These are phyloP conservation scores for Macquaria australasica DNA, from an alignment of 2,113 vertebrate species.

Conservation along the genomic window DNA sequence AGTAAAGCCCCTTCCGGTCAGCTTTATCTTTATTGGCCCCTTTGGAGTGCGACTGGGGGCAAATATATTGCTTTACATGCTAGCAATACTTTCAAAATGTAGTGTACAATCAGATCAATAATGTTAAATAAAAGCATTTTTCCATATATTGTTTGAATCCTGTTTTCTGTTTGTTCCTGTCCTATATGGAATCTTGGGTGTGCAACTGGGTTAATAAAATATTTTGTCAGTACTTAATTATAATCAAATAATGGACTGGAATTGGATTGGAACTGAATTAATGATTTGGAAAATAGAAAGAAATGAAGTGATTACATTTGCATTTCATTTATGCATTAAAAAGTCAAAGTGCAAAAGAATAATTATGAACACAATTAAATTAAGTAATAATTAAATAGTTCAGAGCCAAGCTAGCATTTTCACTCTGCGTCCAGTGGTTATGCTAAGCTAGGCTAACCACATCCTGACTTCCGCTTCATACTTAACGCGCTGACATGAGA, in stretches of 20 bases:
- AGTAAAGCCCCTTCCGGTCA: not conserved
- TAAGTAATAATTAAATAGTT: too few species aligned
- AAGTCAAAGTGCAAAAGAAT: not conserved
- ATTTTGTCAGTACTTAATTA: not conserved
- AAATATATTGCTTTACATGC: conserved; percentile 1
- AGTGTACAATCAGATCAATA: conserved; percentile 26
- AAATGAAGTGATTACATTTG: not conserved
- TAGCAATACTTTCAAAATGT: conserved; percentile 9
- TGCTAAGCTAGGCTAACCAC: not conserved
- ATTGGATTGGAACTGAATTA: not conserved
- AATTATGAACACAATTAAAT: too few species aligned
- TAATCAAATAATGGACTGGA: not conserved
- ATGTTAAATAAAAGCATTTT: conserved; percentile 56
- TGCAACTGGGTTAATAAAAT: not conserved
- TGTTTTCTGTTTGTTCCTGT: not conserved
- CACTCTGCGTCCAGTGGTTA: not conserved
- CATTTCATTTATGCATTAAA: not conserved
- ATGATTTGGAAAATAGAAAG: not conserved
- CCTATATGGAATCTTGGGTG: not conserved
- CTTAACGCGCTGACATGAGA: not conserved
- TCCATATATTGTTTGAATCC: conserved; percentile 1
- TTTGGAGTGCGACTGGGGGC: not conserved
- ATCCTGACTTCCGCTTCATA: not conserved
- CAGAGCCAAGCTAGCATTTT: not conserved
- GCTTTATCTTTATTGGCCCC: not conserved